Evolutionary conservation across 2,113 vertebrate genomes (phyloP).

Genomic region (Otus sunia): DNA sequence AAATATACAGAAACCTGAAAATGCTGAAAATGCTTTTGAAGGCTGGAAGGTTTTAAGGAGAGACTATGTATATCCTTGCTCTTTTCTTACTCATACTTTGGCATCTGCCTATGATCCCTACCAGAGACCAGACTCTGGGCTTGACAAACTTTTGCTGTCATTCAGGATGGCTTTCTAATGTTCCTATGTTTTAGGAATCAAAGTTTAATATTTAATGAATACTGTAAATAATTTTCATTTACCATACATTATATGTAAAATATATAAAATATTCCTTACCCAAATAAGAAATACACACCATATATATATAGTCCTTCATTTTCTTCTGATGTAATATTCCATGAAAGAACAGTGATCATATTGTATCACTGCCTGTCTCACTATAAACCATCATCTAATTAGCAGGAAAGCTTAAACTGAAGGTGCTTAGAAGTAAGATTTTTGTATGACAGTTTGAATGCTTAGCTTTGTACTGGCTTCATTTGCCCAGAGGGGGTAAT

Average conservation of each 20-base stretch:
- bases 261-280: background rate
- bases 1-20: background rate
- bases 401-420: background rate
- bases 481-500: background rate
- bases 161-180: background rate
- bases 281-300: background rate
- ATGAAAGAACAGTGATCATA: background rate
- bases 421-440: background rate
- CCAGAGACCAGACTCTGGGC: background rate
- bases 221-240: background rate
- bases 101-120: background rate
- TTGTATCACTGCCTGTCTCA: background rate
- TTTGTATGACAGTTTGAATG: background rate
- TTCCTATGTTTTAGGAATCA: background rate
- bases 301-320: rapidly evolving
- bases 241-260: background rate
- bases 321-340: background rate
- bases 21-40: background rate
- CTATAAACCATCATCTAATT: background rate
- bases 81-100: background rate
- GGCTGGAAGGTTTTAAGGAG: background rate
- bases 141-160: background rate
- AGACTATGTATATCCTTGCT: background rate
- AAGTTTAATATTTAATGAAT: background rate
- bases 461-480: background rate